Evolutionary conservation across 2,888 invertebrate species (phyloP).

Genomic region (Machimus atricapillus): DNA sequence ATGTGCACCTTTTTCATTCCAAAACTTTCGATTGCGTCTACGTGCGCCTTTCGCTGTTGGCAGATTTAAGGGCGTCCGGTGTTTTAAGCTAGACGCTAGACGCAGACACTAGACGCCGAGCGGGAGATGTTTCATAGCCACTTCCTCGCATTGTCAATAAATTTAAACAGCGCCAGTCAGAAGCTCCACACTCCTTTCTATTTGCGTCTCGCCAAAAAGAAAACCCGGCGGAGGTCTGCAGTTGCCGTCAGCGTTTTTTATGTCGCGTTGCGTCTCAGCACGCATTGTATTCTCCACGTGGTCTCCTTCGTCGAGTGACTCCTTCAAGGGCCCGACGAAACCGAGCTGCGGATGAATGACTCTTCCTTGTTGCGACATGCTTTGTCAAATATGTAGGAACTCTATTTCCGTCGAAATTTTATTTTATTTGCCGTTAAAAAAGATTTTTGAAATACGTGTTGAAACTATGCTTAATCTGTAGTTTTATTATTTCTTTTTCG

Average conservation of each 20-base stretch:
- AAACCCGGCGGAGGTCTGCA: not conserved
- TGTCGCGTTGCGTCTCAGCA: not conserved
- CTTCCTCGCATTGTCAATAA: not conserved
- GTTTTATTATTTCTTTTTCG: too few relatives aligned
- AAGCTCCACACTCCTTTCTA: not conserved
- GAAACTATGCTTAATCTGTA: too few relatives aligned
- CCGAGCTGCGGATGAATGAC: not conserved
- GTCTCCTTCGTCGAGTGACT: not conserved
- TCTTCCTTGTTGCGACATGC: not conserved
- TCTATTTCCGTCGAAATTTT: not conserved
- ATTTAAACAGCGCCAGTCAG: not conserved
- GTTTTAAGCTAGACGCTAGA: not conserved
- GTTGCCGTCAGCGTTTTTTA: not conserved
- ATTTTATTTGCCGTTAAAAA: not conserved
- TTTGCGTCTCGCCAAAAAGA: not conserved
- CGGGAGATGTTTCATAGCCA: not conserved
- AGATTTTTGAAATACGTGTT: too few relatives aligned
- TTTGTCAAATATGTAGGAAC: not conserved
- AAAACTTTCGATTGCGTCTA: not conserved
- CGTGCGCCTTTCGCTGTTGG: not conserved
- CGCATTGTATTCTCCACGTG: not conserved
- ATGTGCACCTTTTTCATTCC: not conserved
- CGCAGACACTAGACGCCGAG: not conserved
- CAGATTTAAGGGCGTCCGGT: not conserved
- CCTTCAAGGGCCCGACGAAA: not conserved